These are phyloP conservation scores for Crossaster papposus DNA, from an alignment of 53 echinoderm and acorn worm genomes.

Conservation along the genomic window DNA sequence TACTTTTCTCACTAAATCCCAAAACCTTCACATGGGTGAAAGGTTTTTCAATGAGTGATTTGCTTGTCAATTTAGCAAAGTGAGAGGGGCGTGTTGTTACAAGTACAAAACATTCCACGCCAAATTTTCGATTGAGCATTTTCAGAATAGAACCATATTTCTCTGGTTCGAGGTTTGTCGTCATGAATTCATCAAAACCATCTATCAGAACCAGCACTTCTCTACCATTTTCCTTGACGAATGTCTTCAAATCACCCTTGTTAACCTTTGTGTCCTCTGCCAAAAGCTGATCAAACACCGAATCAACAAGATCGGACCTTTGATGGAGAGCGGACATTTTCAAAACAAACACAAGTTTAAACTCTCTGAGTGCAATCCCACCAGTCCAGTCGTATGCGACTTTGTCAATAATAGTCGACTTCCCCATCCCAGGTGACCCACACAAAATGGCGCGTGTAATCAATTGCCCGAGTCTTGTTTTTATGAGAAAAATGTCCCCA, in stretches of 20 bases:
- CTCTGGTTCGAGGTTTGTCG: no score
- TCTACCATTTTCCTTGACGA: slow-evolving; percentile 4
- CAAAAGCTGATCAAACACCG: slow-evolving; percentile 39
- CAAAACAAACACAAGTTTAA: slow-evolving; percentile 25
- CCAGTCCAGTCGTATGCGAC: slow-evolving; percentile 47
- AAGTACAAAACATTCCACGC: neutral
- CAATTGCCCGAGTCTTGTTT: neutral
- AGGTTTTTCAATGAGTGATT: neutral
- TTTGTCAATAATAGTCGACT: slow-evolving; percentile 46
- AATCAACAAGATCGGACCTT: slow-evolving; percentile 11
- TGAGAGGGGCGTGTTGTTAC: slow-evolving; percentile 49
- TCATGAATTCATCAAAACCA: no score
- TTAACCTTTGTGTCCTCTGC: neutral
- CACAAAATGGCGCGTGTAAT: neutral
- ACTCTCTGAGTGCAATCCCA: neutral
- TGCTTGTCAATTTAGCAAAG: neutral
- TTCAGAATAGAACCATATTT: slow-evolving; percentile 18
- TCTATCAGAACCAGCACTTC: no score
- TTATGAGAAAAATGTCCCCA: slow-evolving; percentile 11
- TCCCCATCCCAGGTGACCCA: slow-evolving; percentile 31
- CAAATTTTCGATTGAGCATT: neutral
- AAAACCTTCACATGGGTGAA: slow-evolving; percentile 20
- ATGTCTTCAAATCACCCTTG: slow-evolving; percentile 19
- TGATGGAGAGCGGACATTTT: slow-evolving; percentile 12
- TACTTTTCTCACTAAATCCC: slow-evolving; percentile 1